Evolutionary conservation across 2,113 vertebrate species (phyloP).

Genomic region (Larimichthys polyactis): DNA sequence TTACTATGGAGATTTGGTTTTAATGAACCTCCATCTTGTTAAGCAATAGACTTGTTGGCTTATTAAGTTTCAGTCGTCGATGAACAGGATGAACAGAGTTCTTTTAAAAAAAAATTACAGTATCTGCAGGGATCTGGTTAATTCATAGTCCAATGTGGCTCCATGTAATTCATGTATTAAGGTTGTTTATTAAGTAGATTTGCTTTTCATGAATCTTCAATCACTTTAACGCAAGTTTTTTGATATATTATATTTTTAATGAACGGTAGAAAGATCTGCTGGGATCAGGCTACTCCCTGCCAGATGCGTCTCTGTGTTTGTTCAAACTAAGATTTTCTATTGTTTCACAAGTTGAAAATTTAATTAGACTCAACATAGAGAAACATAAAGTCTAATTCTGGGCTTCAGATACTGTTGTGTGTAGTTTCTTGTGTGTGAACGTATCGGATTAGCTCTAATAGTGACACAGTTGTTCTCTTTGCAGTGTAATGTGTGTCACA

Average conservation of each 20-base stretch:
- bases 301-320: not conserved
- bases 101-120: constrained; percentile 12
- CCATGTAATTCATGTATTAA: constrained; percentile 54
- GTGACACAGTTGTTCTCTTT: no score
- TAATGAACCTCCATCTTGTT: constrained; percentile 65
- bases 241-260: constrained; percentile 7
- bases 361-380: no score
- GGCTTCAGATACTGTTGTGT: no score
- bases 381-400: no score
- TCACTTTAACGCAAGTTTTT: constrained; percentile 31
- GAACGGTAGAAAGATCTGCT: not conserved
- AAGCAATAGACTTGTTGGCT: constrained; percentile 38
- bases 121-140: constrained; percentile 59
- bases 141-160: constrained; percentile 36
- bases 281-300: constrained; percentile 17
- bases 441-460: no score
- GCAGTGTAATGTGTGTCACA: no score
- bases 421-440: no score
- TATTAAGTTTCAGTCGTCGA: constrained; percentile 50
- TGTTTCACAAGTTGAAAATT: no score
- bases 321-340: no score
- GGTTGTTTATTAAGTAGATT: constrained; percentile 28
- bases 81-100: constrained; percentile 40
- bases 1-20: constrained; percentile 67
- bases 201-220: constrained; percentile 39